Percentiles rank a stretch among this genome's conserved stretches.
These are phyloP conservation scores for Phenganax marumi DNA, from an alignment of 92 coral and sea anemone genomes.

Conservation along the genomic window DNA sequence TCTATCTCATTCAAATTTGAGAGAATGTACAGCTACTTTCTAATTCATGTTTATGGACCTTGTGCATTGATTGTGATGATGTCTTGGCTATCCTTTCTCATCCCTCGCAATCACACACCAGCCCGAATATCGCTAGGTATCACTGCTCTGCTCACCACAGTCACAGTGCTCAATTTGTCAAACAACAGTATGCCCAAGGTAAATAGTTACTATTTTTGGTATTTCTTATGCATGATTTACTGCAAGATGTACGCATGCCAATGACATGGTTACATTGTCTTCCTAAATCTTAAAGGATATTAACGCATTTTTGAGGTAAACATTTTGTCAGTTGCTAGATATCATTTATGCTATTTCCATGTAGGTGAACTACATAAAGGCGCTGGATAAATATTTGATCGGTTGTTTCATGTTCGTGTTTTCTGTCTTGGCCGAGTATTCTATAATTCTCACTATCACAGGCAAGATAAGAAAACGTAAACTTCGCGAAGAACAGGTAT, in stretches of 20 bases:
- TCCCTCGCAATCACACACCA: slow-evolving; percentile 93
- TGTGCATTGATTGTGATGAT: slow-evolving; percentile 85
- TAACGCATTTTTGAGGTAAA: too few species aligned
- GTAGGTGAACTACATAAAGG: slow-evolving; percentile 95
- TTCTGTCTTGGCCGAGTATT: slow-evolving; percentile 82
- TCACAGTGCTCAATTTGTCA: slow-evolving; percentile 87
- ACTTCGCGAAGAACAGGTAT: slow-evolving; percentile 59
- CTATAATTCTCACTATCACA: slow-evolving; percentile 63
- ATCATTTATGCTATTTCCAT: not conserved
- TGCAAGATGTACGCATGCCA: not conserved
- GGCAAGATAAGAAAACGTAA: slow-evolving; percentile 55
- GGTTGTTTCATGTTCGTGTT: slow-evolving; percentile 96
- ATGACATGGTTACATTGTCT: not conserved
- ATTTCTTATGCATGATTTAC: not conserved
- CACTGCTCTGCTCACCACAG: slow-evolving; percentile 91
- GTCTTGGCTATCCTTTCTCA: slow-evolving; percentile 86
- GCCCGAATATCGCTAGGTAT: slow-evolving; percentile 97
- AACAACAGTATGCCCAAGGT: slow-evolving; percentile 99
- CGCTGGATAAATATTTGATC: slow-evolving; percentile 87
- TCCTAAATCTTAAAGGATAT: too few species aligned
- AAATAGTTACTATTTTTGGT: not conserved
- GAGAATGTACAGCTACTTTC: slow-evolving; percentile 87
- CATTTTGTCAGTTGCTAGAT: not conserved
- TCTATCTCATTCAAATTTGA: slow-evolving; percentile 73
- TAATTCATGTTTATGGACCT: slow-evolving; percentile 96